Base-by-base conservation (phyloP, 2,113 vertebrate species). In the Mirza zaza region DNA sequence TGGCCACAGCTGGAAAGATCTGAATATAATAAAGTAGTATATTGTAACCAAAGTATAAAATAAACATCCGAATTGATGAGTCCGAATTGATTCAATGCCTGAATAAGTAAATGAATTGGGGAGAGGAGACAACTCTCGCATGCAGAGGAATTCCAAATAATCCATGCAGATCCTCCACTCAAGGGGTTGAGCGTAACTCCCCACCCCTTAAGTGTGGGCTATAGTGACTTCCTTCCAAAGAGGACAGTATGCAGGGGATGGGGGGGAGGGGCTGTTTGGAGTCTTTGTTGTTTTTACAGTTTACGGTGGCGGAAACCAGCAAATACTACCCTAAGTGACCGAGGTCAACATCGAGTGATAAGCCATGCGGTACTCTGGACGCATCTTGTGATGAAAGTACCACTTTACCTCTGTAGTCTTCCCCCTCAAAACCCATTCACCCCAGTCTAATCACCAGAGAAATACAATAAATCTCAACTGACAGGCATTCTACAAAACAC, bases 41-140 rank as follows among this genome's bases (percentile, higher is more conserved):
- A 89, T 68, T 70, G 83, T 32, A 90, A 75, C 9, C 75, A 68
- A 92, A 91, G 27, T 87, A 87, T 81, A 96, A 95, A 86, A 59
- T 32, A 92, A 90, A 55, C 5, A 90, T 63, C 50, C 59, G n/a
- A n/a, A n/a, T n/a, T n/a, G n/a, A 20, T 4, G 13, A 84, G 52
- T 80, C 39, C 3, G 13, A 9, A 52, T 0, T 68, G 32, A 71
- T 27, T 71, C 59, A 87, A 94, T 48, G 55, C 61, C 3, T 68
- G 34, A 91, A 27, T 48, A 83, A 95, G 80, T 73, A 59, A 87
- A 50, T 21, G 18, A 61, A 32, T 50, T 50, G 2, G 50, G 2
- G 2, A 14, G 13, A 27, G 32, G 2, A 87, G 48, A 87, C 10
- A 79, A 76, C 83, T 48, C 42, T 61, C 61, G 6, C 8, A 15